Evolutionary conservation across 1,140 invertebrate genomes (phyloP).

Genomic region (Tetramorium alpestre): DNA sequence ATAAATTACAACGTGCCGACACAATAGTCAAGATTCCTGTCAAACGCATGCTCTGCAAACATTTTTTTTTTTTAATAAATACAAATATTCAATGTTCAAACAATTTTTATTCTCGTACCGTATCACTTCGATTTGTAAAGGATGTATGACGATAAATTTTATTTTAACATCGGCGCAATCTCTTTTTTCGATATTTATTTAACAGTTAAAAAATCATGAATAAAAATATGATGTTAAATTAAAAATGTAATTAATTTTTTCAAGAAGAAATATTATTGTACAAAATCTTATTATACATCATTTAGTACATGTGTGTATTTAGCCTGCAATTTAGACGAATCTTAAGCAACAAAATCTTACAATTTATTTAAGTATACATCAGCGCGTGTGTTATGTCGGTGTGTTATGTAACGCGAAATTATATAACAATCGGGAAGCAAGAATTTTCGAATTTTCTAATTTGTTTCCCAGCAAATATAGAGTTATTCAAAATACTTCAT

Average conservation of each 20-base stretch:
- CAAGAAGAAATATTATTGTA: background rate
- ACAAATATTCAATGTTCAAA: background rate
- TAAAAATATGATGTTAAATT: background rate
- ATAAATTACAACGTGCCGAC: background rate
- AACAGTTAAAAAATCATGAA: background rate
- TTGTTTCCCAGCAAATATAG: background rate
- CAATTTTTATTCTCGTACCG: too few species aligned
- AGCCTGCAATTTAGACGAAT: background rate
- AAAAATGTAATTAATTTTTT: background rate
- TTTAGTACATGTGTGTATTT: background rate
- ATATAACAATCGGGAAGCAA: background rate
- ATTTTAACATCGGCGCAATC: background rate
- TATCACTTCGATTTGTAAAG: too few species aligned
- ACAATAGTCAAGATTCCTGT: background rate
- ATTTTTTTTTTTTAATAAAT: background rate
- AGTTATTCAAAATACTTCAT: too few species aligned
- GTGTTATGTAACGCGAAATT: background rate
- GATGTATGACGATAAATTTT: background rate
- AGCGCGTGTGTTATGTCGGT: too few species aligned
- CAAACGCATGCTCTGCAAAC: background rate
- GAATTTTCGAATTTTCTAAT: background rate
- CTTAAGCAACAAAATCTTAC: background rate
- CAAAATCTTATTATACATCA: background rate
- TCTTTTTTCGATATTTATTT: background rate
- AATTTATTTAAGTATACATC: background rate